phyloP scores from a whole-genome alignment of 2,113 vertebrate species.

The Choloepus hoffmanni region DNA sequence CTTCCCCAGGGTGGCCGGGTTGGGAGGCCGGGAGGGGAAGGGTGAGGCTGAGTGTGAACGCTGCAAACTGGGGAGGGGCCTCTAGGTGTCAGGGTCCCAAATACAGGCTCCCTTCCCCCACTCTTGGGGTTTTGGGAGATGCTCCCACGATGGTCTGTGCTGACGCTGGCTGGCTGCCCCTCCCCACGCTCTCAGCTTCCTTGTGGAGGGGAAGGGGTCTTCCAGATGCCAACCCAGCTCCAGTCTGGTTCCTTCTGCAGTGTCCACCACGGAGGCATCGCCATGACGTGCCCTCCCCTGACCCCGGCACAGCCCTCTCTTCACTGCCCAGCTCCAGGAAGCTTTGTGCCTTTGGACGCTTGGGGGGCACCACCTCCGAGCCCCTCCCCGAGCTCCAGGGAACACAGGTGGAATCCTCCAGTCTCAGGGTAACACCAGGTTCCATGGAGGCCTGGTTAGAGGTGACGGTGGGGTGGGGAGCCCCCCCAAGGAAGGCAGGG shows the following conservation, averaged over 20 bases:
- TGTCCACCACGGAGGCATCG: not conserved
- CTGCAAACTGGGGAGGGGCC: fast-evolving
- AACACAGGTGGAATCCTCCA: not conserved
- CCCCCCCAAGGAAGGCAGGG: too few species aligned
- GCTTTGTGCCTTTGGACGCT: not conserved
- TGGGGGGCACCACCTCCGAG: not conserved
- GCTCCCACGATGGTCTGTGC: too few species aligned
- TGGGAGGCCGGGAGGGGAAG: not conserved
- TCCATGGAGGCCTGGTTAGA: not conserved
- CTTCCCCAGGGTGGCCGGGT: not conserved
- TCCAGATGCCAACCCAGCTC: fast-evolving
- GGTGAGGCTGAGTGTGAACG: not conserved
- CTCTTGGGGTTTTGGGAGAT: not conserved
- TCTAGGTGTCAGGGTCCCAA: not conserved
- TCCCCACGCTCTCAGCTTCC: not conserved
- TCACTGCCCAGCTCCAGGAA: not conserved
- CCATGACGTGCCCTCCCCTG: not conserved
- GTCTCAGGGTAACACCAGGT: not conserved
- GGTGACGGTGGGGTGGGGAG: not conserved
- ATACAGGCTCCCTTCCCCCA: not conserved
- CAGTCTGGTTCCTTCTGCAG: not conserved
- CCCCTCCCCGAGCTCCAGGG: not conserved
- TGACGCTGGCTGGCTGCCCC: not conserved
- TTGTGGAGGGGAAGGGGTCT: not conserved
- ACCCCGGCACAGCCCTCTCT: not conserved